phyloP scores from a whole-genome alignment of 2,888 invertebrate species.

The Plusia festucae region DNA sequence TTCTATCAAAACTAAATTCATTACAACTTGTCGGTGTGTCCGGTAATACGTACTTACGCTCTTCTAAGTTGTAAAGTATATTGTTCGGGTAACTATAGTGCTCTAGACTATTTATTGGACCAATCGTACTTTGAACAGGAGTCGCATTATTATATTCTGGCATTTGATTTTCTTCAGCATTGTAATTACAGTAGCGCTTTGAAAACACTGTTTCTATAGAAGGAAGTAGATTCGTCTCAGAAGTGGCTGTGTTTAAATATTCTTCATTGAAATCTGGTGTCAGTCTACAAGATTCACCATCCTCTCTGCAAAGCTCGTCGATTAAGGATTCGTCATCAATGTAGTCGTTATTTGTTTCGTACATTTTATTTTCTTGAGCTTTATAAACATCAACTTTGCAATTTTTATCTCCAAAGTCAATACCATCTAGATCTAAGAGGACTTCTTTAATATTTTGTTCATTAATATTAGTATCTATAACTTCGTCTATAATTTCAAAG shows the following conservation, averaged over 20 bases:
- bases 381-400: conserved; percentile 68
- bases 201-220: conserved; percentile 85
- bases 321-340: conserved; percentile 86
- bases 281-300: conserved; percentile 76
- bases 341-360: conserved; percentile 78
- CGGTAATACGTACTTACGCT: conserved; percentile 78
- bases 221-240: conserved; percentile 78
- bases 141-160: conserved; percentile 58
- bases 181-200: conserved; percentile 78
- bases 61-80: conserved; percentile 80
- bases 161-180: conserved; percentile 66
- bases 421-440: conserved; percentile 80
- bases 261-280: conserved; percentile 82
- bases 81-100: conserved; percentile 87
- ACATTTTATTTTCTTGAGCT: conserved; percentile 63
- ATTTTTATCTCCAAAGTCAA: conserved; percentile 80
- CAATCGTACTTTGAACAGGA: conserved; percentile 57
- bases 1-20: conserved; percentile 80
- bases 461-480: conserved; percentile 78
- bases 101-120: conserved; percentile 75
- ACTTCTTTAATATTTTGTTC: conserved; percentile 86
- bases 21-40: conserved; percentile 84
- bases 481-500: conserved; percentile 81
- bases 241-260: conserved; percentile 69
- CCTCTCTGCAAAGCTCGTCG: conserved; percentile 85